Base-by-base conservation (phyloP, 1,140 invertebrate genomes). In the Aphidius ervi region DNA sequence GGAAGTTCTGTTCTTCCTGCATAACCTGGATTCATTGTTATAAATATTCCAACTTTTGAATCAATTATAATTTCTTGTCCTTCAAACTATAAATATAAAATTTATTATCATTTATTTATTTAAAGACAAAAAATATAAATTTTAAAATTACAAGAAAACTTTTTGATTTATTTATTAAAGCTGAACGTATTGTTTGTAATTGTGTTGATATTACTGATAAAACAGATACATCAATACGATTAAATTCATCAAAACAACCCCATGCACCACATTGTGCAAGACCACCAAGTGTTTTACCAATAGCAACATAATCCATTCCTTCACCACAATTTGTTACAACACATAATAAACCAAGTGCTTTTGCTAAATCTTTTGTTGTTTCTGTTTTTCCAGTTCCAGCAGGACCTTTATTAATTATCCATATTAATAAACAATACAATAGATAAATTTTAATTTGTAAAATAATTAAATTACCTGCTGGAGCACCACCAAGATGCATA, bases 11-110 rank as follows among this genome's bases (percentile, higher is more conserved):
- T 95, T 50, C 92, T 84, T 1, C 93, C 92, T 0, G 92, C 91
- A 73, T 95, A 94, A 5, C 92, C 93, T 0, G 92, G 92, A 82
- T 95, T 95, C 92, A 96, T 95, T 7, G 93, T 95, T 46, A 95
- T 94, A 71, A 96, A 97, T 56, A 95, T 89, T 3, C 93, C 93
- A 10, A 95, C 88, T 80, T 93, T 92, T 7, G 81, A 76, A 75
- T 96, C 91, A 68, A 97, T 69, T 6, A 77, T 78, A 52, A 95
- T 94, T 67, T 94, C 88, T 70, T 88, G 84, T 4, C 87, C 89
- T 80, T 94, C 92, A 81, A 95, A 95, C 87, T 93, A 63, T n/a
- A 4, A 56, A 58, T 20, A 47, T 43, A 74, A 73, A 61, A 57
- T 5, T 37, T 2, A 42, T 46, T 10, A 45, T 43, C 23, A 40